phyloP scores from a whole-genome alignment of 2,113 vertebrate species.

The Pelecanus crispus region DNA sequence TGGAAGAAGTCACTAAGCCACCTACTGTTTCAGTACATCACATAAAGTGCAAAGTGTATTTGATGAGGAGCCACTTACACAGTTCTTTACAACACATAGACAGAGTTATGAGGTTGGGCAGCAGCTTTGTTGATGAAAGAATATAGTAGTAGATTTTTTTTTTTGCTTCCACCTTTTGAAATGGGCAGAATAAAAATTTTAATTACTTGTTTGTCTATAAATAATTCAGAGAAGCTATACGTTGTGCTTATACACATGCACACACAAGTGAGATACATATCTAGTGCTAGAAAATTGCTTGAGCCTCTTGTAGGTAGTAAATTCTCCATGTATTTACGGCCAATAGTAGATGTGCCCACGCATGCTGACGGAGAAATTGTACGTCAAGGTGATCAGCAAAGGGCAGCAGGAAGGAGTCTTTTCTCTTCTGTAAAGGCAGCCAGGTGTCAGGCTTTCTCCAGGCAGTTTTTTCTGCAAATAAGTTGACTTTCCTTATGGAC shows the following conservation, averaged over 20 bases:
- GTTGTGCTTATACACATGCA: background rate
- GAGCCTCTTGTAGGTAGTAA: background rate
- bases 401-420: background rate
- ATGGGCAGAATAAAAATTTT: slow-evolving; percentile 42
- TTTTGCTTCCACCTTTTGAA: background rate
- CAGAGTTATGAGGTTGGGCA: slow-evolving; percentile 46
- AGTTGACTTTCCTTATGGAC: background rate
- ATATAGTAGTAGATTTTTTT: background rate
- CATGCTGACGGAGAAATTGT: background rate
- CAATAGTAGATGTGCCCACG: background rate
- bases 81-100: slow-evolving; percentile 4
- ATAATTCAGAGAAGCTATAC: background rate
- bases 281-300: background rate
- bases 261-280: background rate
- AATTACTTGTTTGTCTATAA: slow-evolving; percentile 51
- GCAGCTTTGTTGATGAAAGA: slow-evolving; percentile 36
- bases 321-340: background rate
- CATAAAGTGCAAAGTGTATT: slow-evolving; percentile 47
- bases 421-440: background rate
- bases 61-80: slow-evolving; percentile 24
- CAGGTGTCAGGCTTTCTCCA: background rate
- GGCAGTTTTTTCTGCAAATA: background rate
- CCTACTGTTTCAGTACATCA: slow-evolving; percentile 13
- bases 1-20: background rate
- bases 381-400: slow-evolving; percentile 7